Base-by-base conservation (phyloP, 2,797 vertebrate species). In the Brachyalestes nurse region DNA sequence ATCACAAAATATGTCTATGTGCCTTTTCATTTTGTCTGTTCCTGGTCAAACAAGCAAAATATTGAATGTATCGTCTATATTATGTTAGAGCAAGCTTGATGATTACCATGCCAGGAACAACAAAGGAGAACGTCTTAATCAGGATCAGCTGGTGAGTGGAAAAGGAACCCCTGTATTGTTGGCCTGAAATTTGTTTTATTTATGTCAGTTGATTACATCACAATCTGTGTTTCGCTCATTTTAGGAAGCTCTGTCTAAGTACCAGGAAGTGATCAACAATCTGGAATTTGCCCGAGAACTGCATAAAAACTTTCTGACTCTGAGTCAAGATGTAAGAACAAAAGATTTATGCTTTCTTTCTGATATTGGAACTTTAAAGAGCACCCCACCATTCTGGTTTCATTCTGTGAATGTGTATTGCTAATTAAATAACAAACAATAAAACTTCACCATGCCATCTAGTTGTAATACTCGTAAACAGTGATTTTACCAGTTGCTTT, bases 241-340 rank as follows among this genome's bases (percentile, higher is more conserved):
- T 40, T 87, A 99, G 98, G 97, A 99, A 91, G 97, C 98, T 0
- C 96, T 99, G 77, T 93, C 96, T 77, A 99, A 99, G 90, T 96
- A 95, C 87, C 97, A 98, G 90, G 98, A 99, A 94, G 91, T 99
- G 84, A 93, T 92, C 82, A 95, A 97, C 93, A 99, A 98, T 90
- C 93, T 99, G 93, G 98, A 99, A 90, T 99, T 99, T 92, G 96
- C 97, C 80, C 92, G 97, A 90, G 98, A 99, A 87, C 91, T 99
- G 89, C 97, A 99, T 86, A 97, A 96, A 91, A 96, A 95, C 82
- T 99, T 98, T 57, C 95, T 98, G 90, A 88, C 95, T 60, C 89
- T 99, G 91, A 97, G 96, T 90, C 97, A 99, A 93, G 98, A 99
- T 84, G 97, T 99, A 95, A 96, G 96, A 70, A 62, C 34, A 34